A percentile compares a stretch with the other conserved stretches of the same genome.
These are phyloP conservation scores for Idaea aversata DNA, from an alignment of 2,888 invertebrate genomes.

Conservation along the genomic window DNA sequence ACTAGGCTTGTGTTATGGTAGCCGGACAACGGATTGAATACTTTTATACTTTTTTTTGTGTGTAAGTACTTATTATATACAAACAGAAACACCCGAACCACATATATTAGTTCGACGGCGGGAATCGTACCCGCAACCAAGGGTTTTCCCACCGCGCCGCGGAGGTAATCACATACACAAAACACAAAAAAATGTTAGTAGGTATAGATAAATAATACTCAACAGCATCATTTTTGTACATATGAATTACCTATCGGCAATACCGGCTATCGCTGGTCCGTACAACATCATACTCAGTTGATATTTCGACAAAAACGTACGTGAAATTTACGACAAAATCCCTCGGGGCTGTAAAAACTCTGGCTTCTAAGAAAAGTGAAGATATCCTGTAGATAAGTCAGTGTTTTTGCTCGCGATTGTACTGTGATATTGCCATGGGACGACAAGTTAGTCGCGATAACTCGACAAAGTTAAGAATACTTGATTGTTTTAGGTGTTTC, in stretches of 20 bases:
- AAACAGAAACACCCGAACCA: too few species aligned
- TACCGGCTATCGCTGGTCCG: not conserved
- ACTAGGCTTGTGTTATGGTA: too few species aligned
- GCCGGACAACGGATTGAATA: too few species aligned
- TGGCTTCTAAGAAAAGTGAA: not conserved
- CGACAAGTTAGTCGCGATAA: not conserved
- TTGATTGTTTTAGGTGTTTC: not conserved
- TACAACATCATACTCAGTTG: not conserved
- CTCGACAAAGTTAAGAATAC: not conserved
- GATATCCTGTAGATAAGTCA: slow-evolving; percentile 1
- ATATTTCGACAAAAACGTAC: not conserved
- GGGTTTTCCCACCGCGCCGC: too few species aligned
- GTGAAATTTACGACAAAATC: not conserved
- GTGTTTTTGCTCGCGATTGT: not conserved
- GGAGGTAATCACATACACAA: too few species aligned
- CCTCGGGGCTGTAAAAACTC: not conserved
- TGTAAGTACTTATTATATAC: too few species aligned
- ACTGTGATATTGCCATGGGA: not conserved
- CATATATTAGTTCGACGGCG: too few species aligned
- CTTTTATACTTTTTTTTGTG: too few species aligned
- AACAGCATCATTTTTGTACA: not conserved
- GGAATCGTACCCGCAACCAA: too few species aligned
- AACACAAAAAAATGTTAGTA: too few species aligned
- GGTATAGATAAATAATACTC: too few species aligned
- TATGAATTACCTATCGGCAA: not conserved